Evolutionary conservation across 2,888 invertebrate species (phyloP).

Genomic region (Melolontha melolontha): DNA sequence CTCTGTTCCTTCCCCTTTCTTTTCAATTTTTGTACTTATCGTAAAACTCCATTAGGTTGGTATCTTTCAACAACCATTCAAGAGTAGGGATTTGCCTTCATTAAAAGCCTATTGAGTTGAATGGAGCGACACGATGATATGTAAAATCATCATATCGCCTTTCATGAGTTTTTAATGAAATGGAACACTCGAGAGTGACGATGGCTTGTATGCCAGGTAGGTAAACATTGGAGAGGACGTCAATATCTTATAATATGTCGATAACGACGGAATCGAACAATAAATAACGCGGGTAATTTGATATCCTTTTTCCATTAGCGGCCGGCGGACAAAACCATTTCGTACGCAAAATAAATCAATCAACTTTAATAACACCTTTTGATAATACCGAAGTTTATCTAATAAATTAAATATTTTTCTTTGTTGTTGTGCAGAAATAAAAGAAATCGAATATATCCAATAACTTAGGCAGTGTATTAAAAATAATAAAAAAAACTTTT

Average conservation of each 20-base stretch:
- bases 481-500: too few relatives aligned
- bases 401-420: neutral
- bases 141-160: conserved; percentile 36
- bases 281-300: conserved; percentile 30
- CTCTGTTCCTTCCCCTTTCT: too few relatives aligned
- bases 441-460: too few relatives aligned
- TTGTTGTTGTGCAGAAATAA: too few relatives aligned
- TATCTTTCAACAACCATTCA: conserved; percentile 25
- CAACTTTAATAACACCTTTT: too few relatives aligned
- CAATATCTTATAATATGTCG: conserved; percentile 8
- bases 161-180: conserved; percentile 34
- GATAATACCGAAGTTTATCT: neutral
- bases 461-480: too few relatives aligned
- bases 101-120: conserved; percentile 26
- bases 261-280: conserved; percentile 19
- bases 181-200: conserved; percentile 4
- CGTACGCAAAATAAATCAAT: conserved; percentile 17
- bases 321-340: conserved; percentile 1
- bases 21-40: conserved; percentile 13
- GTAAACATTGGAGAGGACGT: conserved; percentile 1
- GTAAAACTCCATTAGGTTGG: conserved; percentile 31
- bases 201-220: neutral
- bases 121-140: conserved; percentile 22
- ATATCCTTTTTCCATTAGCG: conserved; percentile 25
- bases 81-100: conserved; percentile 26